Evolutionary conservation across 2,113 vertebrate genomes (phyloP).

Genomic region (Notiomystis cincta): DNA sequence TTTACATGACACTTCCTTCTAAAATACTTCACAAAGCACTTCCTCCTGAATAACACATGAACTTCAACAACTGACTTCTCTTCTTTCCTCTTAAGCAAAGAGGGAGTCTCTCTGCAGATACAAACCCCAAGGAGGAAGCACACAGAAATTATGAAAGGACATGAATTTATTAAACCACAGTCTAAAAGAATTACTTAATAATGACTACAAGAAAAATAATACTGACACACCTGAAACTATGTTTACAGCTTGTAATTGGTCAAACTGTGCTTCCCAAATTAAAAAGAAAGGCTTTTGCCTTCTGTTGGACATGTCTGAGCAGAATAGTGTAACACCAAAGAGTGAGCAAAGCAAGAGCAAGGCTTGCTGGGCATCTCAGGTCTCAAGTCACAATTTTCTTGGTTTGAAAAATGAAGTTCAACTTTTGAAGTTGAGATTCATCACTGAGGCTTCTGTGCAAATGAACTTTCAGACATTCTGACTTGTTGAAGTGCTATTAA

Average conservation of each 20-base stretch:
- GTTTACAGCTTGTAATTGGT: background rate
- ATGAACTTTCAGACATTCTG: background rate
- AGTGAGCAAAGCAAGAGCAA: background rate
- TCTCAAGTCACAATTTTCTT: background rate
- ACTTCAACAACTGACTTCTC: background rate
- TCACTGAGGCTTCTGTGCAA: background rate
- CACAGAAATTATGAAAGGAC: background rate
- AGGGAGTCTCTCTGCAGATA: background rate
- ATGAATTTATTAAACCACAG: background rate
- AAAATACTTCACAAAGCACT: constrained; percentile 21
- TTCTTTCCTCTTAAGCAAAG: background rate
- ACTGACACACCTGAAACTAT: background rate
- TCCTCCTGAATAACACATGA: background rate
- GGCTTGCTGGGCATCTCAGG: background rate
- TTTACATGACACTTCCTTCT: constrained; percentile 14
- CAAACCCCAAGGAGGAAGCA: background rate
- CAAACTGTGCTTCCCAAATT: background rate
- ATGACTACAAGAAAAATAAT: background rate
- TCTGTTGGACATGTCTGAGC: background rate
- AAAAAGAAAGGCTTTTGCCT: background rate
- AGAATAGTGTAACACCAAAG: background rate
- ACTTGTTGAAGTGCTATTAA: background rate
- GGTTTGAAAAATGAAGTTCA: background rate
- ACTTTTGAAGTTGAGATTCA: background rate
- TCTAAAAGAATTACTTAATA: background rate